Base-by-base conservation (phyloP, 2,888 invertebrate genomes). In the Pristionchus arcanus region DNA sequence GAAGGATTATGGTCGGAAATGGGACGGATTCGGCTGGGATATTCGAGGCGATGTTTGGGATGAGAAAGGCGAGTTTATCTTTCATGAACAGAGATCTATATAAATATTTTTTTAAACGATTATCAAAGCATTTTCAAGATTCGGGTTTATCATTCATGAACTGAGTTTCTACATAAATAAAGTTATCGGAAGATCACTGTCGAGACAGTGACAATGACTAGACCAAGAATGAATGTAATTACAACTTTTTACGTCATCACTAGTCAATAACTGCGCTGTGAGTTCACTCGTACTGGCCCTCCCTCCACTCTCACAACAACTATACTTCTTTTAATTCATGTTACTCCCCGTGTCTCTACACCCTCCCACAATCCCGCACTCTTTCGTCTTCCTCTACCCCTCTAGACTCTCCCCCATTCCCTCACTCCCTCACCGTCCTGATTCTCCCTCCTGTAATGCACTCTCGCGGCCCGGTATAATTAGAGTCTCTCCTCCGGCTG, bases 241-340 rank as follows among this genome's bases (percentile, higher is more conserved):
- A 25, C n/a, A 13, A 71, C 34, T 9, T 13, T 13, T 74, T 74
- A 5, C 37, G 21, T 74, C 74, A 74, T 74, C 21, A 11, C 37
- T 77, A 21, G n/a, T 25, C 42, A 77, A 42, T 37, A 37, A 42
- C 42, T 42, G 42, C 16, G 4, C 71, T 3, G n/a, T n/a, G 34
- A 74, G 74, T 31, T 19, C 74, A 19, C 31, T 37, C 34, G 15
- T 21, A 34, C 77, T 77, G 21, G 37, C 16, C n/a, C 34, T 74
- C 74, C 74, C 31, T 74, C 74, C 74, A 3, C 21, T 15, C 37
- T 1, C 37, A 74, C 74, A 74, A 74, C 74, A 74, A 74, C 74
- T 74, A 74, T 37, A 74, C 74, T 74, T 74, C 74, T 77, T 77
- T 49, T 77, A 77, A 77, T 77, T 77, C 77, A 42, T 77, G 25